Percentiles rank a stretch among this genome's conserved stretches.
phyloP scores from a whole-genome alignment of 2,797 vertebrate genomes.

The Anabacerthia variegaticeps region DNA sequence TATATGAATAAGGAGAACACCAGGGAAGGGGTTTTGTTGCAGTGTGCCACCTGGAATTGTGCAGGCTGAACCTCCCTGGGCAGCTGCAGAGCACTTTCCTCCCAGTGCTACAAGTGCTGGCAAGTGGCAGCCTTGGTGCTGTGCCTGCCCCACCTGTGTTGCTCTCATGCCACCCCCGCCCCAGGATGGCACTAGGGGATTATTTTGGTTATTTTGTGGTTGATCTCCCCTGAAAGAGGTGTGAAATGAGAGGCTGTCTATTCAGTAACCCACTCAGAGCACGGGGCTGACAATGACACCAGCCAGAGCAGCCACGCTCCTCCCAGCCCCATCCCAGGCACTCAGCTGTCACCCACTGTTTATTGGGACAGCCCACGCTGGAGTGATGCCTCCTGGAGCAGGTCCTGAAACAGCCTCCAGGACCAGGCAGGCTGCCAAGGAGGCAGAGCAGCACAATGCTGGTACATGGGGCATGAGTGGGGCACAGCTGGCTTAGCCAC shows the following conservation, averaged over 20 bases:
- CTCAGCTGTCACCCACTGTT: fast-evolving
- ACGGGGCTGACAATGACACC: not conserved
- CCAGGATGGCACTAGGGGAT: not conserved
- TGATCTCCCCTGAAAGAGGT: not conserved
- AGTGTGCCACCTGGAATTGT: fast-evolving
- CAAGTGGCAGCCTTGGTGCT: not conserved
- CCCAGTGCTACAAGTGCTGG: not conserved
- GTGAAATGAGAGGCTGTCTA: not conserved
- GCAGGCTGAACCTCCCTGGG: not conserved
- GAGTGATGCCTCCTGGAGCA: fast-evolving
- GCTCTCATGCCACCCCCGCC: fast-evolving
- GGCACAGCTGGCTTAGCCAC: not conserved
- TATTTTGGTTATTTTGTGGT: too few species aligned
- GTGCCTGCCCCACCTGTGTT: fast-evolving
- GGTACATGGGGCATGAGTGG: not conserved
- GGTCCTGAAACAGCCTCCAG: not conserved
- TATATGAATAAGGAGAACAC: not conserved
- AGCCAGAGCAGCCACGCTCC: not conserved
- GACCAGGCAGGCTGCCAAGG: not conserved
- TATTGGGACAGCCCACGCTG: fast-evolving
- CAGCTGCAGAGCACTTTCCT: not conserved
- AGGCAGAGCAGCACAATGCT: not conserved
- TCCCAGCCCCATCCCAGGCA: fast-evolving
- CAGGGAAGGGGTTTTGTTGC: not conserved
- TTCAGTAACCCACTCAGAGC: not conserved